These are phyloP conservation scores for Macrobrachium nipponense DNA, from an alignment of 1,140 invertebrate species.

Conservation along the genomic window DNA sequence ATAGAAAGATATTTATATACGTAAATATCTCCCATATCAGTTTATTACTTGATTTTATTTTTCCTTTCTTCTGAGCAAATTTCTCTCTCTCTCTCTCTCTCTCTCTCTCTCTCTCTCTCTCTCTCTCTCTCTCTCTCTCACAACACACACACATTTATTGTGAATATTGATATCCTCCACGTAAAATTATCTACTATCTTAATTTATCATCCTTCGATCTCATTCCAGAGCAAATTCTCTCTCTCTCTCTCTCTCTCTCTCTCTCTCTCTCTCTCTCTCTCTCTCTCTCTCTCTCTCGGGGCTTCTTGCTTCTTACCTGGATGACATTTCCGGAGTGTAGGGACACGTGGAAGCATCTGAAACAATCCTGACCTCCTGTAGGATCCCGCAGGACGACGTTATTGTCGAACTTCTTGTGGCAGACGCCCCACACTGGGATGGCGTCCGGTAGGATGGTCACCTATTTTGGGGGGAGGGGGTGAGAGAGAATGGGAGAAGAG, in stretches of 20 bases:
- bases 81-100: background rate
- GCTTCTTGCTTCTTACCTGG: constrained; percentile 64
- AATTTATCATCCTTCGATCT: too few species aligned
- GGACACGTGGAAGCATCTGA: constrained; percentile 68
- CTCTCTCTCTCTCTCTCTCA: too few species aligned
- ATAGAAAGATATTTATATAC: constrained; percentile 16
- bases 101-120: too few species aligned
- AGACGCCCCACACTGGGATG: constrained; percentile 68
- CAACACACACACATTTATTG: too few species aligned
- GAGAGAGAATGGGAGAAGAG: constrained; percentile 9
- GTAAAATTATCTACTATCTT: too few species aligned
- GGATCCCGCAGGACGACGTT: constrained; percentile 68
- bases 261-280: background rate
- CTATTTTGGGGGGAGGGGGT: constrained; percentile 3
- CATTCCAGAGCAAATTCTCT: background rate
- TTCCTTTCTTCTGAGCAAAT: too few species aligned
- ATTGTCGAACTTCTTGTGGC: constrained; percentile 66
- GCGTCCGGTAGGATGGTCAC: constrained; percentile 65
- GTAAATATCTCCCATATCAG: background rate
- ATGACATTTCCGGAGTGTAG: constrained; percentile 68
- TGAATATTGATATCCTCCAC: too few species aligned
- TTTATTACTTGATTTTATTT: too few species aligned
- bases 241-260: background rate
- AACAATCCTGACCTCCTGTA: constrained; percentile 65
- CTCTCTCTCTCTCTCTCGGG: background rate